These are phyloP conservation scores for Apodemia mormo DNA, from an alignment of 2,888 invertebrate species.

Conservation along the genomic window DNA sequence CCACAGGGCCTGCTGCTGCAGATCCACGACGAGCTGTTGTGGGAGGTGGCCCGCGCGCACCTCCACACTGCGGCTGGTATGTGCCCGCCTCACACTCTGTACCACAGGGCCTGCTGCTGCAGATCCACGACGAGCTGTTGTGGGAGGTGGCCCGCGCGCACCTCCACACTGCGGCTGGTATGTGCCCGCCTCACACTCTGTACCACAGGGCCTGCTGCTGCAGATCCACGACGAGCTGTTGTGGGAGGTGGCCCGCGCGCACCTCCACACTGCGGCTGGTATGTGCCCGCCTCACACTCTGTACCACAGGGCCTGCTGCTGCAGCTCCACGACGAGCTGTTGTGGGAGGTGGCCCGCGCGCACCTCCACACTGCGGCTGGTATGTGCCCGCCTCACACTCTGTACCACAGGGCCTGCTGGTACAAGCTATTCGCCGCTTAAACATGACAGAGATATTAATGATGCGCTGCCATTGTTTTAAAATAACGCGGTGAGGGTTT, in stretches of 20 bases:
- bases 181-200: not conserved
- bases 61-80: constrained; percentile 52
- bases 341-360: too few species aligned
- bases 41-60: constrained; percentile 58
- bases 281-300: not conserved
- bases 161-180: constrained; percentile 52
- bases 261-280: constrained; percentile 53
- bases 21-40: constrained; percentile 78
- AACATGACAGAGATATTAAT: too few species aligned
- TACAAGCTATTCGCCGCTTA: too few species aligned
- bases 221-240: constrained; percentile 79
- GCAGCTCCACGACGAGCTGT: too few species aligned
- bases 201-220: constrained; percentile 52
- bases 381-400: too few species aligned
- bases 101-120: constrained; percentile 70
- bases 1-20: constrained; percentile 72
- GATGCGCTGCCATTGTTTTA: too few species aligned
- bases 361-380: too few species aligned
- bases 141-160: constrained; percentile 62
- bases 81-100: not conserved
- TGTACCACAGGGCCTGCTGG: too few species aligned
- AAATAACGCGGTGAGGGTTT: too few species aligned
- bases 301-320: too few species aligned
- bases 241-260: constrained; percentile 60
- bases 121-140: constrained; percentile 78